Percentiles rank a stretch among this genome's conserved stretches.
phyloP scores from a whole-genome alignment of 2,888 invertebrate genomes.

The Gymnoscelis rufifasciata region DNA sequence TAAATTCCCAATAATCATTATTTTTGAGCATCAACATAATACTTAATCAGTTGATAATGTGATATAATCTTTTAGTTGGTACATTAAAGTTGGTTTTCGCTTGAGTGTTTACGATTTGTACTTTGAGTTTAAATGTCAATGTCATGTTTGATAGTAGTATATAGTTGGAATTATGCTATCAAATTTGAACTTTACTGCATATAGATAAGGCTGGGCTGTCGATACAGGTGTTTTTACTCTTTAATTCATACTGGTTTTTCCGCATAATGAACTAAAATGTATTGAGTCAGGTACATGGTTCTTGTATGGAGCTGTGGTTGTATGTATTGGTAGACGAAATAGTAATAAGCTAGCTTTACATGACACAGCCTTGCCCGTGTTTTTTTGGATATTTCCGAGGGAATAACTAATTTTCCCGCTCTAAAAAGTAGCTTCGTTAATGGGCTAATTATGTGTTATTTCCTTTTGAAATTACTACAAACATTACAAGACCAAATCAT shows the following conservation, averaged over 20 bases:
- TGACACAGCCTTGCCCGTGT: no score
- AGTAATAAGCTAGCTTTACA: no score
- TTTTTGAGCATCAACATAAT: background rate
- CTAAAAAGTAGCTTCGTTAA: no score
- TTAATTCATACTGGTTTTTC: constrained; percentile 5
- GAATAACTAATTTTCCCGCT: no score
- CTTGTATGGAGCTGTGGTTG: no score
- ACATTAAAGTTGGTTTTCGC: constrained; percentile 13
- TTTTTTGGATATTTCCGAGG: no score
- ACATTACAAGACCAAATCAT: no score
- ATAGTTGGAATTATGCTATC: constrained; percentile 9
- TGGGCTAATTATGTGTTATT: no score
- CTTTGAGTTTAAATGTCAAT: constrained; percentile 45
- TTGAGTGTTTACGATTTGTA: constrained; percentile 15
- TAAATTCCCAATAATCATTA: background rate
- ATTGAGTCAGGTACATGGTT: background rate
- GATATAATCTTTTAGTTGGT: background rate
- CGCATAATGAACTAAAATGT: background rate
- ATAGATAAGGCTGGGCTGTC: constrained; percentile 2
- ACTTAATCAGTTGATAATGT: background rate
- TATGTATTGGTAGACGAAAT: no score
- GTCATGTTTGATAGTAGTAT: constrained; percentile 32
- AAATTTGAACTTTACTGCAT: constrained; percentile 10
- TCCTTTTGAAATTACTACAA: no score
- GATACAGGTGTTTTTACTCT: background rate